phyloP scores from a whole-genome alignment of 2,113 vertebrate genomes.

The Eubucco bourcierii region DNA sequence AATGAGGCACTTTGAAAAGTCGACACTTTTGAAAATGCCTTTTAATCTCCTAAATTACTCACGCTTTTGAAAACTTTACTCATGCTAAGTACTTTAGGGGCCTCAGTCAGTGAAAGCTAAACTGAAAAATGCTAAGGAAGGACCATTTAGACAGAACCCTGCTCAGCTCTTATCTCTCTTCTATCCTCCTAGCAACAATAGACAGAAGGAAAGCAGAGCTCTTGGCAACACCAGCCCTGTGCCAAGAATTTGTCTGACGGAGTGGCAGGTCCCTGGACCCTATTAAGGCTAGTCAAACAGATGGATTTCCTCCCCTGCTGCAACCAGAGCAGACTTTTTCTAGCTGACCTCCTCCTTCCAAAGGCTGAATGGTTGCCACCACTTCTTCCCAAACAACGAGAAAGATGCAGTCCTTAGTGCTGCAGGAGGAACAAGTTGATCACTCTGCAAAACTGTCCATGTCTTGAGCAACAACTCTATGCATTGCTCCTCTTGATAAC shows the following conservation, averaged over 20 bases:
- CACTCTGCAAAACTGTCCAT: neutral
- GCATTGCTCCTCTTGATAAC: neutral
- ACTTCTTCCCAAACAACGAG: neutral
- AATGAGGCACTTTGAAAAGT: constrained; percentile 41
- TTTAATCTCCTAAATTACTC: constrained; percentile 54
- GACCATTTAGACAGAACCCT: neutral
- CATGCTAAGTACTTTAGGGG: constrained; percentile 26
- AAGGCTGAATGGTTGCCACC: neutral
- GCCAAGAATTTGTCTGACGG: constrained; percentile 24
- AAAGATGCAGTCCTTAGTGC: neutral
- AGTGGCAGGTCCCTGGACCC: neutral
- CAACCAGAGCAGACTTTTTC: neutral
- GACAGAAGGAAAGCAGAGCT: neutral
- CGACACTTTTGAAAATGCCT: constrained; percentile 31
- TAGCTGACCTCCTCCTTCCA: neutral
- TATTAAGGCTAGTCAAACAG: neutral
- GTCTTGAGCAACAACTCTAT: neutral
- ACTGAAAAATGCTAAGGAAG: neutral
- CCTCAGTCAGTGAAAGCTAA: constrained; percentile 27
- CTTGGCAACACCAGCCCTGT: constrained; percentile 18
- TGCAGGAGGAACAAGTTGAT: neutral
- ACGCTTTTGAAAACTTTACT: constrained; percentile 46
- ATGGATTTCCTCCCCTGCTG: neutral
- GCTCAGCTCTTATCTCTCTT: constrained; percentile 23
- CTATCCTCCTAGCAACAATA: neutral